Conservation (phyloP, 2,113 vertebrate genomes). For the Halichoerus grypus region DNA sequence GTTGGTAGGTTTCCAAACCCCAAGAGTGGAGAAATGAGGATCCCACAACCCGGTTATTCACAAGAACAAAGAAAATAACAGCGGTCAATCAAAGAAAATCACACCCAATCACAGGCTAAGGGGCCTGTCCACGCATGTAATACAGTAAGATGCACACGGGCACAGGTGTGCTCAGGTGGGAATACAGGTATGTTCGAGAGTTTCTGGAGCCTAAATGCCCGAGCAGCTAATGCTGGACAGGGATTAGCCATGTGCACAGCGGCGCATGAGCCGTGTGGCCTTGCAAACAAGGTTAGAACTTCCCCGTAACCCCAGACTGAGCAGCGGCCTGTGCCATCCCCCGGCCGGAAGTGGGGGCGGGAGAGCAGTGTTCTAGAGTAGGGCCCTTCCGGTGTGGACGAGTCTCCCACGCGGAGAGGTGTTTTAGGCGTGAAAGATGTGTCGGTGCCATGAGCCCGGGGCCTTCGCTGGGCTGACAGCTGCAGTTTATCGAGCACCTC, state of each 20-base stretch:
- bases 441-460: neutral
- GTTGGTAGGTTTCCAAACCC: neutral
- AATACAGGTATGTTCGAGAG: fast-evolving
- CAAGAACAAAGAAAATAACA: neutral
- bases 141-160: no score
- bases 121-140: neutral
- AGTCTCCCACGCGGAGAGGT: neutral
- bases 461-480: neutral
- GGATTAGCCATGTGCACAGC: neutral
- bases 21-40: neutral
- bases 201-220: neutral
- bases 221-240: neutral
- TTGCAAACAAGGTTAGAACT: neutral
- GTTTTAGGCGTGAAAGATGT: neutral
- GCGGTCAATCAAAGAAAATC: neutral
- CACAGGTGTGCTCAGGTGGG: fast-evolving
- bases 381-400: neutral
- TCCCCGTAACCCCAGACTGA: neutral
- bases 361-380: neutral
- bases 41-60: neutral
- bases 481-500: neutral
- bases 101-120: neutral
- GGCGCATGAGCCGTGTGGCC: neutral
- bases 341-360: neutral
- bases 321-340: neutral